Evolutionary conservation across 2,113 vertebrate species (phyloP).

Genomic region (Pomatorhinus ruficollis): DNA sequence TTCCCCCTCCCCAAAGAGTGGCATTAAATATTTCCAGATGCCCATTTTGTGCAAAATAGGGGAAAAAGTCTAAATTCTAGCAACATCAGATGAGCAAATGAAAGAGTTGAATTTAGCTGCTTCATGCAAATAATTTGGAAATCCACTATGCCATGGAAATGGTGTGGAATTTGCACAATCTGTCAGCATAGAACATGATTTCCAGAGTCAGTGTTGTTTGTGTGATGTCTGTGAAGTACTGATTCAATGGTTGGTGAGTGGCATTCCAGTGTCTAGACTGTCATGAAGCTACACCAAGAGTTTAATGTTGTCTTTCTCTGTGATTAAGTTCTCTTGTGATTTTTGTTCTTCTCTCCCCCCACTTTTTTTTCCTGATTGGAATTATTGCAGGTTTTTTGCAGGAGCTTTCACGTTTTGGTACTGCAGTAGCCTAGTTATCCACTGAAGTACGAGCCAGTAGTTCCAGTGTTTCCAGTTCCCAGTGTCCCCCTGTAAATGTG

Average conservation of each 20-base stretch:
- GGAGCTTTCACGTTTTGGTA: neutral
- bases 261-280: conserved; percentile 37
- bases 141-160: conserved; percentile 10
- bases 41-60: conserved; percentile 7
- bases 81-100: neutral
- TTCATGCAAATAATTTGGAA: conserved; percentile 33
- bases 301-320: conserved; percentile 20
- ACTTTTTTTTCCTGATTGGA: neutral
- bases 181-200: neutral
- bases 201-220: conserved; percentile 24
- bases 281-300: neutral
- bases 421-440: neutral
- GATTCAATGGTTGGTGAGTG: conserved; percentile 27
- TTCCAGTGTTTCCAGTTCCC: neutral
- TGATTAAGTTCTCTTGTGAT: conserved; percentile 26
- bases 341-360: neutral
- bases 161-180: conserved; percentile 45
- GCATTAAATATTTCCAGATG: neutral
- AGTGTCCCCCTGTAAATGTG: neutral
- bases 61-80: neutral
- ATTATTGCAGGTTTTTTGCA: neutral
- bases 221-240: conserved; percentile 35
- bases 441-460: neutral
- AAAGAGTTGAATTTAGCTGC: conserved; percentile 29
- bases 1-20: neutral